Evolutionary conservation across 2,797 vertebrate genomes (phyloP).

Genomic region (Brachymystax lenok): DNA sequence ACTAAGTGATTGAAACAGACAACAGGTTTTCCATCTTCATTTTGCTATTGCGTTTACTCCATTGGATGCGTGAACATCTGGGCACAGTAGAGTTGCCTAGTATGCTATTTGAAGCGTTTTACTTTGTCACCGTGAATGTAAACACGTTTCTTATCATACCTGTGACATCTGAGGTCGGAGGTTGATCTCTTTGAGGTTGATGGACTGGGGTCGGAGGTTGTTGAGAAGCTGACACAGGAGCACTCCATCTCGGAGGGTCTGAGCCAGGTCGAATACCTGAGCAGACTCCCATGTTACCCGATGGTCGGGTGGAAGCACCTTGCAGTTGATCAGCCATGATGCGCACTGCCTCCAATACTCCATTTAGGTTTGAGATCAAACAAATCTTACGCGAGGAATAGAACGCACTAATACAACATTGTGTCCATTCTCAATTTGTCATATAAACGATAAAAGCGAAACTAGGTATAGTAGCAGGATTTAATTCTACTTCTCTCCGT

Average conservation of each 20-base stretch:
- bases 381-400: neutral
- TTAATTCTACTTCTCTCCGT: slow-evolving; percentile 23
- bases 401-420: slow-evolving; percentile 1
- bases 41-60: neutral
- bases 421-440: slow-evolving; percentile 45
- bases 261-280: slow-evolving; percentile 94
- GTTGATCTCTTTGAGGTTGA: slow-evolving; percentile 97
- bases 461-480: slow-evolving; percentile 5
- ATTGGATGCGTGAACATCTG: neutral
- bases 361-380: slow-evolving; percentile 69
- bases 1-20: neutral
- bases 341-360: slow-evolving; percentile 95
- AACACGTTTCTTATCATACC: slow-evolving; percentile 70
- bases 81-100: neutral
- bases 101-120: neutral
- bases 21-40: neutral
- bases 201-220: slow-evolving; percentile 86
- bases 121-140: neutral
- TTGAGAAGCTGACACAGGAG: slow-evolving; percentile 95
- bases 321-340: slow-evolving; percentile 92
- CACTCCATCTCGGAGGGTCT: slow-evolving; percentile 94
- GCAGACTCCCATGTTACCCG: slow-evolving; percentile 94
- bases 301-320: slow-evolving; percentile 91
- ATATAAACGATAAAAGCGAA: slow-evolving; percentile 25
- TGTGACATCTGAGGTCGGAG: slow-evolving; percentile 96